Evolutionary conservation across 2,113 vertebrate genomes (phyloP).

Genomic region (Castor canadensis): DNA sequence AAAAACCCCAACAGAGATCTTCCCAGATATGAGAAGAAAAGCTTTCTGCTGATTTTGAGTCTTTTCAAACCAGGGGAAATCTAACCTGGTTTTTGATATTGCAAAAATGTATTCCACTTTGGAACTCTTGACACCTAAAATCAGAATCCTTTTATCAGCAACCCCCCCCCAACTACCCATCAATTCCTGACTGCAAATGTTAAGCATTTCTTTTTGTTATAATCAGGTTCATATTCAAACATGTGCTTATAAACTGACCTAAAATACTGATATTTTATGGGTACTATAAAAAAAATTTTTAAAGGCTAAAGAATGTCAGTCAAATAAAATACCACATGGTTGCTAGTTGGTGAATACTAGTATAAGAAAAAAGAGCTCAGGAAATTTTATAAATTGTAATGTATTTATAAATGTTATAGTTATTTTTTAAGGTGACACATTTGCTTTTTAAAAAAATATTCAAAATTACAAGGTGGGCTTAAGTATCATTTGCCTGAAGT

Average conservation of each 20-base stretch:
- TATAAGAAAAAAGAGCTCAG: slow-evolving; percentile 76
- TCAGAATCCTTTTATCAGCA: slow-evolving; percentile 32
- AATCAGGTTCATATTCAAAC: slow-evolving; percentile 51
- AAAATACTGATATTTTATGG: slow-evolving; percentile 71
- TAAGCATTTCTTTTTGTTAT: slow-evolving; percentile 57
- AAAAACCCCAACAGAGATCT: not conserved
- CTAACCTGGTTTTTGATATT: not conserved
- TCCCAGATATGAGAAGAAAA: not conserved
- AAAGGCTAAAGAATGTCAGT: slow-evolving; percentile 30
- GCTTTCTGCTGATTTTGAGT: not conserved
- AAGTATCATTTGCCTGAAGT: slow-evolving; percentile 66
- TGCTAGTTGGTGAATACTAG: slow-evolving; percentile 62
- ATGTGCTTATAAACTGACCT: slow-evolving; percentile 57
- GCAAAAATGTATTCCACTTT: not conserved
- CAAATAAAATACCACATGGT: slow-evolving; percentile 47
- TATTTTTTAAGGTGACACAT: slow-evolving; percentile 27
- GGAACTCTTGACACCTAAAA: not conserved
- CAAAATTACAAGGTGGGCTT: slow-evolving; percentile 67
- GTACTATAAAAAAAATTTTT: slow-evolving; percentile 43
- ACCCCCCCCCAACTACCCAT: not conserved
- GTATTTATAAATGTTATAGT: slow-evolving; percentile 48
- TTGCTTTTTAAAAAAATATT: slow-evolving; percentile 62
- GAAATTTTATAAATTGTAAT: slow-evolving; percentile 74
- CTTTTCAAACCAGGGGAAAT: not conserved
- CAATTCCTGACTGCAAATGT: not conserved